A percentile compares a stretch with the other conserved stretches of the same genome.
Evolutionary conservation across 2,113 vertebrate species (phyloP).

Genomic region (Corythoichthys haematopterus): DNA sequence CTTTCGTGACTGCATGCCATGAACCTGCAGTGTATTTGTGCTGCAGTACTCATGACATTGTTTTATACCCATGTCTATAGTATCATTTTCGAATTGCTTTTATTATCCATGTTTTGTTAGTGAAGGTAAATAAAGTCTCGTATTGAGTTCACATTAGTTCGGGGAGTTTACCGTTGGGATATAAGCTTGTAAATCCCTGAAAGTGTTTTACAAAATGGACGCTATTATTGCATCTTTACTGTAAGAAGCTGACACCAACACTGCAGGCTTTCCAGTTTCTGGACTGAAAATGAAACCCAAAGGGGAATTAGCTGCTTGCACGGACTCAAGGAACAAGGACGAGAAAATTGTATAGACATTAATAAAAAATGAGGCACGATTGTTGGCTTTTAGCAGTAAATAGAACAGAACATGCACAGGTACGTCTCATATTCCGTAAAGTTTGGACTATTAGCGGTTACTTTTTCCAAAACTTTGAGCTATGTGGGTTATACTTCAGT

Average conservation of each 20-base stretch:
- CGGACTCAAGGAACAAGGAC: neutral
- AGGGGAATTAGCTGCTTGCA: conserved; percentile 3
- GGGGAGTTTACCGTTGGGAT: neutral
- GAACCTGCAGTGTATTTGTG: neutral
- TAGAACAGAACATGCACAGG: neutral
- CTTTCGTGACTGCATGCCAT: neutral
- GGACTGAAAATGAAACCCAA: conserved; percentile 4
- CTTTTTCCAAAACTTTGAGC: too few relatives aligned
- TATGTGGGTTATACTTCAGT: too few relatives aligned
- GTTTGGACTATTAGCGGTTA: too few relatives aligned
- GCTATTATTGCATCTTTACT: neutral
- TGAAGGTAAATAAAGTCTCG: conserved; percentile 1
- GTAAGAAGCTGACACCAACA: conserved; percentile 1
- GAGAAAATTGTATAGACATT: neutral
- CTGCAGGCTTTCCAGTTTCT: neutral
- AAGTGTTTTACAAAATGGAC: neutral
- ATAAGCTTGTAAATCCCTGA: neutral
- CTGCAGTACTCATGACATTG: neutral
- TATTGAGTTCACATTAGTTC: neutral
- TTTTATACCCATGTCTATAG: neutral
- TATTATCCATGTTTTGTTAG: neutral
- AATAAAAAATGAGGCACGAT: neutral
- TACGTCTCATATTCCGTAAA: too few relatives aligned
- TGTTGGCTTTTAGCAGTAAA: neutral
- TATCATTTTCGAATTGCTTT: neutral